Conservation (phyloP, 2,888 invertebrate genomes). For the Anticlea derivata region DNA sequence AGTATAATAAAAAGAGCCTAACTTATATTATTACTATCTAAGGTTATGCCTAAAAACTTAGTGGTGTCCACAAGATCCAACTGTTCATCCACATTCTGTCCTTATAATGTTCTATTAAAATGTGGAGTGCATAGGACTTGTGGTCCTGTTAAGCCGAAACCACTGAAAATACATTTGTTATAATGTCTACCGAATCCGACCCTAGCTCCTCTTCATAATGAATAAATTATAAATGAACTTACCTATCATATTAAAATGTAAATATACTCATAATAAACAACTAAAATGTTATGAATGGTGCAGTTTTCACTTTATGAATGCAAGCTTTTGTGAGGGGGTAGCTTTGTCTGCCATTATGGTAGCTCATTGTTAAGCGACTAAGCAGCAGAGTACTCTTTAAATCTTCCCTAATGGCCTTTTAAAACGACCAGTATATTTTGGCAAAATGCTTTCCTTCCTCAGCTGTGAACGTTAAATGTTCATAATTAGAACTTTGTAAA, state of each 20-base stretch:
- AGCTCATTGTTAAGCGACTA: conserved; percentile 69
- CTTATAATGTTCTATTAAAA: too few relatives aligned
- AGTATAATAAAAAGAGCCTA: too few relatives aligned
- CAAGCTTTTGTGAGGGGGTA: conserved; percentile 52
- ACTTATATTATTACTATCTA: too few relatives aligned
- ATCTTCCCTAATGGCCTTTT: conserved; percentile 76
- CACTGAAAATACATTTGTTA: too few relatives aligned
- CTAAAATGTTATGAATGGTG: conserved; percentile 26
- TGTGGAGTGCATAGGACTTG: too few relatives aligned
- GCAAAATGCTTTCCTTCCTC: conserved; percentile 55
- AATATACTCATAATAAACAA: conserved; percentile 8
- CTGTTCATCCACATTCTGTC: too few relatives aligned
- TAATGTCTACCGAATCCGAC: too few relatives aligned
- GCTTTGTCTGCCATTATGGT: conserved; percentile 64
- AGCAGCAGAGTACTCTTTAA: conserved; percentile 69
- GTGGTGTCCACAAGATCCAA: too few relatives aligned
- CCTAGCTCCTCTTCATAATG: too few relatives aligned
- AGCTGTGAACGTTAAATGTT: conserved; percentile 57
- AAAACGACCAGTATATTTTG: conserved; percentile 69
- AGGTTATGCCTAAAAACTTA: too few relatives aligned
- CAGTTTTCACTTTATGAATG: conserved; percentile 43
- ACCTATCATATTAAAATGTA: conserved; percentile 18
- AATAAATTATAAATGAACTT: not conserved
- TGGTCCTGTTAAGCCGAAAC: too few relatives aligned
- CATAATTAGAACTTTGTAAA: conserved; percentile 51